Base-by-base conservation (phyloP, 2,113 vertebrate species). In the Xerus inauris region DNA sequence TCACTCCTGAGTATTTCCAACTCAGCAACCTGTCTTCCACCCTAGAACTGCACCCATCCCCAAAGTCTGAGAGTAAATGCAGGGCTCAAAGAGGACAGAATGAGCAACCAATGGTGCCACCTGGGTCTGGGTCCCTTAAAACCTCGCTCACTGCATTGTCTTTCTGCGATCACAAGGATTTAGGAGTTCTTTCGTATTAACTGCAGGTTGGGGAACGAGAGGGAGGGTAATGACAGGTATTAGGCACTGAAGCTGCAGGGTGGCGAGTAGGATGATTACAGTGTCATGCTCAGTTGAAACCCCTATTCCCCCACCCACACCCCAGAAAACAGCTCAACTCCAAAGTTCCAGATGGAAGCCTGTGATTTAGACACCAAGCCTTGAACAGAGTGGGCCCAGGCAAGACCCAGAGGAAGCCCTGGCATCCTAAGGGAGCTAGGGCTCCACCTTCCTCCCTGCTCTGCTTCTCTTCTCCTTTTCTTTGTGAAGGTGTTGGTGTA, bases 371-470 rank as follows among this genome's bases (percentile, higher is more conserved):
- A 91, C 0, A 24, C 28, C 47, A 85, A 93, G 30, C 28, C 71
- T 40, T 64, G 22, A 88, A 82, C 42, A 11, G 2, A 30, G 30
- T 3, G 9, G 32, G n/a, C 59, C 1, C 0, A 0, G 35, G 26
- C 65, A 71, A 89, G 42, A 79, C 47, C 2, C 5, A 20, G 19
- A 20, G 19, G 42, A 75, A 22, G 0, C 0, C 9, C 5, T 0
- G n/a, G 71, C 0, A 0, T 40, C 20, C 13, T 45, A 76, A 14
- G 14, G 17, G 42, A 75, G 5, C 8, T 0, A 0, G 3, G 47
- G 8, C 8, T 71, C 64, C 28, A 26, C 65, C 77, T n/a, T 92
- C 65, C 77, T 49, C 7, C 35, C 16, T 0, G 0, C 22, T 17
- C 85, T 16, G 2, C 86, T 67, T 93, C 30, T 28, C 35, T 11